Percentiles rank a stretch among this genome's conserved stretches.
These are phyloP conservation scores for Ellobius talpinus DNA, from an alignment of 2,113 vertebrate genomes.

Conservation along the genomic window DNA sequence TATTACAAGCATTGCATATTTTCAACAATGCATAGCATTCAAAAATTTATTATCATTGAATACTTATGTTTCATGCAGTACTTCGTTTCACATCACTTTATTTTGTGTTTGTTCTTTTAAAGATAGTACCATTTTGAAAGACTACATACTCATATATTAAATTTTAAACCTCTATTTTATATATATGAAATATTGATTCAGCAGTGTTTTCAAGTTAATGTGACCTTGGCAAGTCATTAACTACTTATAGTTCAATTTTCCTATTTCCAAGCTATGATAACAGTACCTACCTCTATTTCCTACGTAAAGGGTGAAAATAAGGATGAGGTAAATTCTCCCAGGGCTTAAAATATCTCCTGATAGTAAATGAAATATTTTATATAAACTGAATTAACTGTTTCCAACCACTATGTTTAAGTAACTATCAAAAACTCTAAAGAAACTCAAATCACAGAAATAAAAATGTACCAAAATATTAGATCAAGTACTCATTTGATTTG, in stretches of 20 bases:
- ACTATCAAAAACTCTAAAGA: slow-evolving; percentile 30
- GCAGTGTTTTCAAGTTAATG: slow-evolving; percentile 60
- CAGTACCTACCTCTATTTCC: slow-evolving; percentile 70
- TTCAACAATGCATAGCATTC: slow-evolving; percentile 32
- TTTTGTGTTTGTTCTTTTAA: neutral
- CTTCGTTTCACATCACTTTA: neutral
- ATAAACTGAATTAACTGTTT: slow-evolving; percentile 60
- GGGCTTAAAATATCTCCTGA: slow-evolving; percentile 57
- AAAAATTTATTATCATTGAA: slow-evolving; percentile 43
- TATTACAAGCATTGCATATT: slow-evolving; percentile 12
- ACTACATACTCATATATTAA: neutral
- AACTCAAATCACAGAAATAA: neutral
- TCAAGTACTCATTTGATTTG: neutral
- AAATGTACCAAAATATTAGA: slow-evolving; percentile 1
- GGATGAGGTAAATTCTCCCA: slow-evolving; percentile 67
- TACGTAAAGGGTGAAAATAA: slow-evolving; percentile 68
- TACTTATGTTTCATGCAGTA: neutral
- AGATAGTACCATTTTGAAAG: slow-evolving; percentile 60
- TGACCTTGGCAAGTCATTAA: slow-evolving; percentile 74
- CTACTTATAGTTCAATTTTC: slow-evolving; percentile 61
- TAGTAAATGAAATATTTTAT: slow-evolving; percentile 61
- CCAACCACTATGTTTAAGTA: neutral
- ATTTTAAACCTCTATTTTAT: slow-evolving; percentile 47
- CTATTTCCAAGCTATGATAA: slow-evolving; percentile 70
- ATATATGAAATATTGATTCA: slow-evolving; percentile 58